Percentiles rank a stretch among this genome's conserved stretches.
phyloP scores from a whole-genome alignment of 2,888 invertebrate genomes.

The Choristoneura rosaceana region DNA sequence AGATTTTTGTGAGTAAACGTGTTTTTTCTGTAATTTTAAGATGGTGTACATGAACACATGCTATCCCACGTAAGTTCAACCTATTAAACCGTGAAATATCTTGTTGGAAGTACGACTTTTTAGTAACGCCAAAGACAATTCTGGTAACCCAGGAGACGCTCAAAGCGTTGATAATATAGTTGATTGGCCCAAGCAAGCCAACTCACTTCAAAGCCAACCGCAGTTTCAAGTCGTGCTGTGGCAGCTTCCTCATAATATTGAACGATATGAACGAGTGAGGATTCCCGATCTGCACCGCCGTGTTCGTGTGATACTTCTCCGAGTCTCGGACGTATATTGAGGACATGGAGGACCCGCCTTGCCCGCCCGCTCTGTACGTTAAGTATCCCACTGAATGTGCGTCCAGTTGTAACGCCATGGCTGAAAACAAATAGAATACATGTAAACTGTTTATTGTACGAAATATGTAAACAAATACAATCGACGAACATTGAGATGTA shows the following conservation, averaged over 20 bases:
- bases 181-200: neutral
- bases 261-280: constrained; percentile 91
- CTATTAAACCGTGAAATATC: too few species aligned
- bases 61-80: too few species aligned
- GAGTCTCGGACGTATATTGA: constrained; percentile 93
- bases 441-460: too few species aligned
- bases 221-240: constrained; percentile 91
- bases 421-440: constrained; percentile 67
- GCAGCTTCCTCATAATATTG: constrained; percentile 92
- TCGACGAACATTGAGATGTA: too few species aligned
- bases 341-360: constrained; percentile 89
- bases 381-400: constrained; percentile 95
- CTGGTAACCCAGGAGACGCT: too few species aligned
- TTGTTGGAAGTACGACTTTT: too few species aligned
- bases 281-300: constrained; percentile 92
- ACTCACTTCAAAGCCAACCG: constrained; percentile 92
- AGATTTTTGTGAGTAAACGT: too few species aligned
- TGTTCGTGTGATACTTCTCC: constrained; percentile 87
- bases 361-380: constrained; percentile 90
- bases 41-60: too few species aligned
- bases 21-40: too few species aligned
- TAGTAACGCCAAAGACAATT: too few species aligned
- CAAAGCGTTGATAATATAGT: too few species aligned
- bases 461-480: too few species aligned
- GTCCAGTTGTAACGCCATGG: constrained; percentile 94